These are phyloP conservation scores for Picus viridis DNA, from an alignment of 2,797 vertebrate species.

Conservation along the genomic window DNA sequence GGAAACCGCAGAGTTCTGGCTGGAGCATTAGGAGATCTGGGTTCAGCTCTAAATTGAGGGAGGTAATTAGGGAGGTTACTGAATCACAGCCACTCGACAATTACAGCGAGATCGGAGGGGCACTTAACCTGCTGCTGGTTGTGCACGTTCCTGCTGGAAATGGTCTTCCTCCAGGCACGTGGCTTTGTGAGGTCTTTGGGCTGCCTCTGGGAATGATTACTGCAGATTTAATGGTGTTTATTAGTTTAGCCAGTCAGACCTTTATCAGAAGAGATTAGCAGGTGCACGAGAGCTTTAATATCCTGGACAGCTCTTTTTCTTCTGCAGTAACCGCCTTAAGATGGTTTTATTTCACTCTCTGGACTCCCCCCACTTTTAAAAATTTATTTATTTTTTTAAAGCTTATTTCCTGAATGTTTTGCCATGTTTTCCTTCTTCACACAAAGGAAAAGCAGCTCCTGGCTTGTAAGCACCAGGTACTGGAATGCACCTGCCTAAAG, in stretches of 20 bases:
- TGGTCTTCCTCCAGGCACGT: background rate
- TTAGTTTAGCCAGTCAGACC: constrained; percentile 46
- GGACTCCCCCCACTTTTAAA: background rate
- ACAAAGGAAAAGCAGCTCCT: background rate
- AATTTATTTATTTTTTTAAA: background rate
- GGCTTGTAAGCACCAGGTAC: background rate
- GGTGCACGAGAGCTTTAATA: constrained; percentile 42
- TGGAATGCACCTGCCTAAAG: constrained; percentile 5
- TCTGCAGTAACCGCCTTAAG: constrained; percentile 37
- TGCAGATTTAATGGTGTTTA: constrained; percentile 35
- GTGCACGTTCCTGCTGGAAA: background rate
- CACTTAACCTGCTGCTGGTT: background rate
- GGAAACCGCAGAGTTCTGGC: background rate
- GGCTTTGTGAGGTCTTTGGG: constrained; percentile 2
- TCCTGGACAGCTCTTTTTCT: constrained; percentile 54
- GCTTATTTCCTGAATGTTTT: background rate
- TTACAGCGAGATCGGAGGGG: background rate
- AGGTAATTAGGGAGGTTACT: background rate
- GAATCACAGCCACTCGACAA: background rate
- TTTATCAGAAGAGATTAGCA: constrained; percentile 61
- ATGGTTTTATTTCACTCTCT: constrained; percentile 31
- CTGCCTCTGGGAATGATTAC: constrained; percentile 16
- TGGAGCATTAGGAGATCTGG: background rate
- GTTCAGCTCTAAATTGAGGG: background rate
- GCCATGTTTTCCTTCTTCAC: background rate